Conservation (phyloP, 2,888 invertebrate genomes). For the Folsomia candida region DNA sequence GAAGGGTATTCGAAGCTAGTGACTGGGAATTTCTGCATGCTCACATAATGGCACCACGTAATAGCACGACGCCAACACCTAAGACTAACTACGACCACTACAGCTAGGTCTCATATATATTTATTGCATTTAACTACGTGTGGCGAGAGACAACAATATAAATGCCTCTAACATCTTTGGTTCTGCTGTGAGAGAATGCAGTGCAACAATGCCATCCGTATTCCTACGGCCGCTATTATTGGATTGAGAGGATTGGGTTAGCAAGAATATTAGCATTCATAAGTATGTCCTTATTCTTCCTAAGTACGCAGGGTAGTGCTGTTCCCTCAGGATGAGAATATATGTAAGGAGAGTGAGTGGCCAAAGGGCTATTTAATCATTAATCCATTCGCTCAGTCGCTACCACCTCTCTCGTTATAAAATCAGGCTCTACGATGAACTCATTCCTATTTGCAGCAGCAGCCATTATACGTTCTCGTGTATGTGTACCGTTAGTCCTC, state of each 20-base stretch:
- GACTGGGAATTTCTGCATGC: not conserved
- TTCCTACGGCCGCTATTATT: not conserved
- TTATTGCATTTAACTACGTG: too few species aligned
- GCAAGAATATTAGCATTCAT: not conserved
- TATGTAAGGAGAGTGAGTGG: not conserved
- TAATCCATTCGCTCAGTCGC: not conserved
- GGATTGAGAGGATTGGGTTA: not conserved
- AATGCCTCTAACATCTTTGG: not conserved
- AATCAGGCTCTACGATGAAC: not conserved
- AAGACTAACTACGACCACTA: not conserved
- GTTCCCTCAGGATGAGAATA: not conserved
- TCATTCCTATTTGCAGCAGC: too few species aligned
- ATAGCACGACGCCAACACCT: not conserved
- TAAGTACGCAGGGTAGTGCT: too few species aligned
- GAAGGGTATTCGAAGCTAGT: not conserved
- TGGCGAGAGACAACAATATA: not conserved
- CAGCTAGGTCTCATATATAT: too few species aligned
- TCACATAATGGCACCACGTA: too few species aligned
- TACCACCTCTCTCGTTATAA: not conserved
- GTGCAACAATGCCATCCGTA: not conserved
- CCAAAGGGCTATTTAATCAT: not conserved
- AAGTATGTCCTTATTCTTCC: not conserved
- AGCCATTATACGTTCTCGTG: not conserved
- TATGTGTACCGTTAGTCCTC: not conserved
- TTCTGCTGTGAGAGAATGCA: not conserved